Evolutionary conservation across 2,113 vertebrate species (phyloP).

Genomic region (Struthidea cinerea): DNA sequence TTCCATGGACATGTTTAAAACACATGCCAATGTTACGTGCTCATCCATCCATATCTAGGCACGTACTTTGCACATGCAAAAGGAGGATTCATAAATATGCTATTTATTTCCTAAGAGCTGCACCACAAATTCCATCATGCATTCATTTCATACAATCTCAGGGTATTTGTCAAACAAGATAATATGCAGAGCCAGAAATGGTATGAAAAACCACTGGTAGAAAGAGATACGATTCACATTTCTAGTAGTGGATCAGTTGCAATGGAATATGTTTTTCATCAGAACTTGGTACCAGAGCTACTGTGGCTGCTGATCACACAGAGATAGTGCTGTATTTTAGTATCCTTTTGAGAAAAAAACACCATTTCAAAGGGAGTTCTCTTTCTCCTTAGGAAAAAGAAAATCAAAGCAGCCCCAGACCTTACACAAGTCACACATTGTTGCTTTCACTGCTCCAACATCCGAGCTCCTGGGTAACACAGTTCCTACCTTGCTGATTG

Average conservation of each 20-base stretch:
- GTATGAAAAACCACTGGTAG: not conserved
- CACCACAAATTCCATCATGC: constrained; percentile 12
- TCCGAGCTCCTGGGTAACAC: accelerated
- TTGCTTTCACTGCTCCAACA: accelerated
- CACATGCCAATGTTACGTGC: not conserved
- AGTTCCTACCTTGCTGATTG: not conserved
- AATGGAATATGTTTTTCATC: constrained; percentile 34
- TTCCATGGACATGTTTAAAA: not conserved
- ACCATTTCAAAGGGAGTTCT: not conserved
- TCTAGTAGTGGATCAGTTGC: not conserved
- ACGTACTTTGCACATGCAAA: not conserved
- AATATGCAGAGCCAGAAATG: not conserved
- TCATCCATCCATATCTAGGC: not conserved
- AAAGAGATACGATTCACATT: not conserved
- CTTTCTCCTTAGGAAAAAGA: not conserved
- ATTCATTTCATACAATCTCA: not conserved
- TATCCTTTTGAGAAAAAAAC: not conserved
- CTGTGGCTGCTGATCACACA: not conserved
- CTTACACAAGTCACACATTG: not conserved
- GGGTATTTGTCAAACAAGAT: constrained; percentile 23
- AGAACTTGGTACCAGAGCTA: constrained; percentile 1
- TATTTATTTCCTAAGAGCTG: constrained; percentile 20
- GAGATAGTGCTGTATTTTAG: not conserved
- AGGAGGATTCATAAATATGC: not conserved
- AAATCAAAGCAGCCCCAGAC: not conserved